Evolutionary conservation across 2,113 vertebrate genomes (phyloP).

Genomic region (Osmerus mordax): DNA sequence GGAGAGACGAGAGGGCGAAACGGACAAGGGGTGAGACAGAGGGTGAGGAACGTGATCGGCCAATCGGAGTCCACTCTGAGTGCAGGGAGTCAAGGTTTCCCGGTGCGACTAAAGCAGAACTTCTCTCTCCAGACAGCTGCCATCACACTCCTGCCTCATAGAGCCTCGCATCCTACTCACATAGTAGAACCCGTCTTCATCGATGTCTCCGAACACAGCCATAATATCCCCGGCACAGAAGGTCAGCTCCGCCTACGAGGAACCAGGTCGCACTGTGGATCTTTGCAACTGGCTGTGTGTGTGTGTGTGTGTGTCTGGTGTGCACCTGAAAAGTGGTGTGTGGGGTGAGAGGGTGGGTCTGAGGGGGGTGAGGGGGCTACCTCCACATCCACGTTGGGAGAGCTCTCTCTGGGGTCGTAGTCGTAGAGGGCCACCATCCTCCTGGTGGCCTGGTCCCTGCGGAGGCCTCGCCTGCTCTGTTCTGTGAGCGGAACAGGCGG

Average conservation of each 20-base stretch:
- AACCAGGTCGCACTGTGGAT: slow-evolving; percentile 19
- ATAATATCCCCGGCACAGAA: slow-evolving; percentile 91
- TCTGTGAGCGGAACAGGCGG: slow-evolving; percentile 47
- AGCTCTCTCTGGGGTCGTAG: slow-evolving; percentile 93
- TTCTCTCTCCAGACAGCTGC: too few species aligned
- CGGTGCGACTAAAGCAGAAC: too few species aligned
- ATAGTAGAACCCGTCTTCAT: slow-evolving; percentile 96
- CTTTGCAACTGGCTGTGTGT: not conserved
- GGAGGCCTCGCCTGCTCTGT: slow-evolving; percentile 59
- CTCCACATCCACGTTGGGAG: slow-evolving; percentile 91
- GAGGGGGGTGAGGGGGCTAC: slow-evolving; percentile 70
- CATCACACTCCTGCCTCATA: not conserved
- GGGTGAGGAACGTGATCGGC: too few species aligned
- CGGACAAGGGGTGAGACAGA: too few species aligned
- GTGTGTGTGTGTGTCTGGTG: slow-evolving; percentile 4
- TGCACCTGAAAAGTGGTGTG: not conserved
- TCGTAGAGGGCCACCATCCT: slow-evolving; percentile 93
- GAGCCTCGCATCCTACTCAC: slow-evolving; percentile 73
- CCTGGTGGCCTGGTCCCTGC: slow-evolving; percentile 68
- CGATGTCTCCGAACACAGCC: slow-evolving; percentile 88
- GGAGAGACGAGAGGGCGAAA: not conserved
- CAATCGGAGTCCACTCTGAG: too few species aligned
- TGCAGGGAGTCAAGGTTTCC: too few species aligned
- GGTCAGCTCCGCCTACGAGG: slow-evolving; percentile 85
- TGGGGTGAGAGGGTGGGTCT: not conserved